Base-by-base conservation (phyloP, 2,113 vertebrate species). In the Epinephelus lanceolatus region DNA sequence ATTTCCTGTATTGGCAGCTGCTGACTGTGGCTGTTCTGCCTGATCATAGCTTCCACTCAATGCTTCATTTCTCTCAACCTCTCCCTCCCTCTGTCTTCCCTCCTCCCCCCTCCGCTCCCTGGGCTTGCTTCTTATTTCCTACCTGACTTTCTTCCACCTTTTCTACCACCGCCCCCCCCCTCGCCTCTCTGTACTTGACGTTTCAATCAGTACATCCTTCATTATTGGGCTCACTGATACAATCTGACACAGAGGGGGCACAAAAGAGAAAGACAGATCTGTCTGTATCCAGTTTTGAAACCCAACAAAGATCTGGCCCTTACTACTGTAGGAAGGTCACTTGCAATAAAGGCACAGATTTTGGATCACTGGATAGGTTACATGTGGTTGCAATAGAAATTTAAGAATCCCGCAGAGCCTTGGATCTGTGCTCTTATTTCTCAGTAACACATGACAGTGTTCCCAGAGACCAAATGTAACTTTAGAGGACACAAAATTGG, bases 1-100 rank as follows among this genome's bases (percentile, higher is more conserved):
- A 72, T 74, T 81, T 76, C 47, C 71, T 84, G 77, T 63, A 67
- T 33, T 62, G 59, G 77, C 49, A 71, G 81, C 73, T 78, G 70
- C 81, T 83, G 88, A 83, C 84, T 60, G 40, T 10, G 66, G 40
- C 47, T 53, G 21, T 72, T 78, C 37, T 78, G 55, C 62, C 25
- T 2, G 60, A 78, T 56, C 72, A 40, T 42, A 78, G 62, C 77
- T 70, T 62, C 74, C 4, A 6, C 78, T 88, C 69, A 68, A 59
- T 76, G 71, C 68, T 75, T 85, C 61, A 83, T 78, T 80, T 81
- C 55, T 78, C 53, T 71, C 42, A 19, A 2, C 60, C 53, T 57
- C 42, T 37, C 37, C 51, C 49, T 27, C 55, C 49, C 59, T 9
- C 12, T 30, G 49, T 40, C 56, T 9, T 13, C 10, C 49, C 40